phyloP scores from a whole-genome alignment of 1,140 invertebrate genomes.

The Copidosoma floridanum region DNA sequence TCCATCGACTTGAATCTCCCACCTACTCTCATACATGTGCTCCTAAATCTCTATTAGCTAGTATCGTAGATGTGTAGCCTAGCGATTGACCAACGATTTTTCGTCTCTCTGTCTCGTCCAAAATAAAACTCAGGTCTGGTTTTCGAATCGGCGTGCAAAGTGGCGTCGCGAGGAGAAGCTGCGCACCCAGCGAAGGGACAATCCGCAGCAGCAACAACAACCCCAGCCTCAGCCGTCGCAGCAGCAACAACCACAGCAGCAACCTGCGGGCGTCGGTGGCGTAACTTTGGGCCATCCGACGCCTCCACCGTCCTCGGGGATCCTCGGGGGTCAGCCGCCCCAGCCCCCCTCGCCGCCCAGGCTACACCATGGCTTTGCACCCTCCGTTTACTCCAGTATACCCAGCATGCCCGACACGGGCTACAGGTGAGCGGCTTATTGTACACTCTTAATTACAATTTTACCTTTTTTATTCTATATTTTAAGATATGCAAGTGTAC shows the following conservation, averaged over 20 bases:
- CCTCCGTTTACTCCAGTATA: constrained; percentile 53
- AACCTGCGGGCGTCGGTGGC: constrained; percentile 46
- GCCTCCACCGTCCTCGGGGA: constrained; percentile 48
- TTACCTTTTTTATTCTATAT: no score
- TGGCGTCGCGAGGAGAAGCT: constrained; percentile 98
- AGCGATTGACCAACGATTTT: constrained; percentile 50
- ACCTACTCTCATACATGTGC: not conserved
- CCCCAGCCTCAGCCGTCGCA: constrained; percentile 41
- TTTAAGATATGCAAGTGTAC: no score
- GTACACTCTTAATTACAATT: no score
- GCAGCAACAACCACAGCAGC: constrained; percentile 47
- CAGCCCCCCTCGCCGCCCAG: constrained; percentile 52
- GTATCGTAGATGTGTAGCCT: constrained; percentile 31
- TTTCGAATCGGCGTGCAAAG: constrained; percentile 96
- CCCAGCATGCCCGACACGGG: constrained; percentile 61
- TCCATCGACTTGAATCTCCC: not conserved
- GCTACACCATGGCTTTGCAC: constrained; percentile 53
- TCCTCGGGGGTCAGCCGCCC: constrained; percentile 46
- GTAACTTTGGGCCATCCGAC: constrained; percentile 59
- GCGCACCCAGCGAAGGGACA: constrained; percentile 75
- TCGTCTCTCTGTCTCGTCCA: constrained; percentile 47
- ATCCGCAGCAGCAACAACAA: constrained; percentile 47
- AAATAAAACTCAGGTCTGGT: constrained; percentile 83
- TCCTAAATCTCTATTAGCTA: not conserved
- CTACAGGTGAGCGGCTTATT: constrained; percentile 58